These are phyloP conservation scores for Drosophila austrosaltans DNA, from an alignment of 2,888 invertebrate genomes.

Conservation along the genomic window DNA sequence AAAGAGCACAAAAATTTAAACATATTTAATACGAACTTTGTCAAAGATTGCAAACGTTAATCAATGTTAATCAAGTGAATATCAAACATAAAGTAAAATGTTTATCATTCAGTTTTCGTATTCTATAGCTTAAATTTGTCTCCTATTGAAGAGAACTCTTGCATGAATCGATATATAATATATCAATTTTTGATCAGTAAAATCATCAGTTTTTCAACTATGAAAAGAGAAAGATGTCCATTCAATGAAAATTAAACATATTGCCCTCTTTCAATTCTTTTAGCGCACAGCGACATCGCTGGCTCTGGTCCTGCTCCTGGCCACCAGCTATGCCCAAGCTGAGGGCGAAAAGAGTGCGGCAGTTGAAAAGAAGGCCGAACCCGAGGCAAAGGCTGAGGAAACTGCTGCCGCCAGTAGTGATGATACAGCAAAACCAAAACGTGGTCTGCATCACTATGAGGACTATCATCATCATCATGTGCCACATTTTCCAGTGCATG, in stretches of 20 bases:
- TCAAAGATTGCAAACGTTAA: not conserved
- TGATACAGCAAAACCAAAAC: slow-evolving; percentile 89
- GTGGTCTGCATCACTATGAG: slow-evolving; percentile 87
- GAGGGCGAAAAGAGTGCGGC: slow-evolving; percentile 86
- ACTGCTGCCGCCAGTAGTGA: slow-evolving; percentile 84
- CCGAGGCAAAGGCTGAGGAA: slow-evolving; percentile 68
- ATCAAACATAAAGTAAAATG: not conserved
- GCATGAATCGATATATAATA: too few species aligned
- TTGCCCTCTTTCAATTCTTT: not conserved
- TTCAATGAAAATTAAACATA: too few species aligned
- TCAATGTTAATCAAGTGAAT: not conserved
- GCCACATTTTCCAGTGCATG: slow-evolving; percentile 82
- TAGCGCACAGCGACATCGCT: slow-evolving; percentile 83
- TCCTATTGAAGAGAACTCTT: too few species aligned
- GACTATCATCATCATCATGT: slow-evolving; percentile 81
- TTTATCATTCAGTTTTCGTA: too few species aligned
- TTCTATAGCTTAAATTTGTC: too few species aligned
- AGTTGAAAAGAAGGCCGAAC: slow-evolving; percentile 83
- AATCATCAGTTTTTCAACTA: too few species aligned
- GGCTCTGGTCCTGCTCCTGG: slow-evolving; percentile 86
- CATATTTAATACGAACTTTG: not conserved
- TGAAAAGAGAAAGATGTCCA: too few species aligned
- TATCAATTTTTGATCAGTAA: too few species aligned
- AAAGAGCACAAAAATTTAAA: too few species aligned
- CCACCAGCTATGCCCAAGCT: slow-evolving; percentile 82